Base-by-base conservation (phyloP, 2,797 vertebrate species). In the Pseudochirops cupreus region DNA sequence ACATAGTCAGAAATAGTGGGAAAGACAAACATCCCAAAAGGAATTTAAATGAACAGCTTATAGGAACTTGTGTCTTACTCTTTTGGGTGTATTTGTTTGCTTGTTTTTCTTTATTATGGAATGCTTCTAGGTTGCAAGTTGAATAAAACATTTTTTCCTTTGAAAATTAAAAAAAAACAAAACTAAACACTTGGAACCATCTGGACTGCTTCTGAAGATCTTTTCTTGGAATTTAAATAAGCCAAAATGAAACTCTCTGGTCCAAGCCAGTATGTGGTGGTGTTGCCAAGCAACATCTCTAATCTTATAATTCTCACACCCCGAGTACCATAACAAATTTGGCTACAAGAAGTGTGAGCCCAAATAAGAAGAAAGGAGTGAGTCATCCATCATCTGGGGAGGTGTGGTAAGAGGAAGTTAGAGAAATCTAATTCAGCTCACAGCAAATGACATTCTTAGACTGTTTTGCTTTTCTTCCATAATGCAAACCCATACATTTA, bases 201-300 rank as follows among this genome's bases (percentile, higher is more conserved):
- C 74, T 87, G 74, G 74, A 50, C 24, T 94, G 29, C 91, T 94
- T 91, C 90, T 89, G 90, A 95, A 98, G 96, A 93, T 97, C 95
- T 95, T 67, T 92, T 96, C 91, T 96, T 93, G 94, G 92, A 96
- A 94, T 93, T 93, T 98, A 97, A 82, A 91, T 96, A 97, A 93
- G 91, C 94, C 90, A 94, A 95, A 93, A 39, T 95, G 33, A 91
- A 58, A 92, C 50, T 93, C 1, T 95, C 59, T 90, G 87, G 58
- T 59, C 67, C 58, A 82, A 91, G 24, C 4, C n/a, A 96, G 7
- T 91, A 55, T 11, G n/a, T 6, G 92, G 9, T 0, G 95, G 50
- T 96, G 56, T 97, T 97, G 90, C 94, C 54, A 97, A 96, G 95
- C 52, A 97, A 96, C 95, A 62, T 52, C 14, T 92, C 90, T 97